These are phyloP conservation scores for Griposia aprilina DNA, from an alignment of 2,888 invertebrate species.

Conservation along the genomic window DNA sequence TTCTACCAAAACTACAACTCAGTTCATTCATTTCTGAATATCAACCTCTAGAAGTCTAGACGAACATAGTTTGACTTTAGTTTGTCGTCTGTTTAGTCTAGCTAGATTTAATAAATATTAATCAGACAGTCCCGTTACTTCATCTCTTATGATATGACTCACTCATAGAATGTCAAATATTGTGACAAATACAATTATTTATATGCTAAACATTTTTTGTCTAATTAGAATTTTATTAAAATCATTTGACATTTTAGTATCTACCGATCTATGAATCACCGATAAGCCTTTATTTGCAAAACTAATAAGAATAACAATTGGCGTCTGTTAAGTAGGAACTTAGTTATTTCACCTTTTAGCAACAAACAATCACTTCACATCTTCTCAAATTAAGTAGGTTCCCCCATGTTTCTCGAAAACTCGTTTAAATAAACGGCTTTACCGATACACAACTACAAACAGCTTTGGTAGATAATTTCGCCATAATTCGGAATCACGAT, in stretches of 20 bases:
- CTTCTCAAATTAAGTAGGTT: background rate
- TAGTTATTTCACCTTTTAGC: constrained; percentile 14
- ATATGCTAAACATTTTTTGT: constrained; percentile 23
- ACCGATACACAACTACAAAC: constrained; percentile 29
- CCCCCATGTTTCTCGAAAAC: background rate
- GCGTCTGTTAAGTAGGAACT: constrained; percentile 11
- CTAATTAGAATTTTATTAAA: constrained; percentile 42
- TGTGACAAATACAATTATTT: constrained; percentile 52
- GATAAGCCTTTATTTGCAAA: constrained; percentile 27
- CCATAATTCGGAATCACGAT: constrained; percentile 56
- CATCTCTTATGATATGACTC: constrained; percentile 42
- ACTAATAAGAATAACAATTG: constrained; percentile 19
- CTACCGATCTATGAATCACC: constrained; percentile 48
- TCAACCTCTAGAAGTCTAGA: background rate
- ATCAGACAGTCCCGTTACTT: constrained; percentile 4
- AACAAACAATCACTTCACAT: constrained; percentile 15
- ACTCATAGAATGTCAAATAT: constrained; percentile 48
- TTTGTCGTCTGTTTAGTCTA: background rate
- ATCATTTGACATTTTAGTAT: constrained; percentile 39
- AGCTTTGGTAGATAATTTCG: constrained; percentile 48
- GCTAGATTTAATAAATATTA: constrained; percentile 11
- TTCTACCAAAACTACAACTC: too few species aligned
- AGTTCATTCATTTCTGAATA: background rate
- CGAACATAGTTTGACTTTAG: background rate
- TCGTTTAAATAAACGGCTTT: constrained; percentile 23